Conservation (phyloP, 2,888 invertebrate genomes). For the Galerucella pusilla region DNA sequence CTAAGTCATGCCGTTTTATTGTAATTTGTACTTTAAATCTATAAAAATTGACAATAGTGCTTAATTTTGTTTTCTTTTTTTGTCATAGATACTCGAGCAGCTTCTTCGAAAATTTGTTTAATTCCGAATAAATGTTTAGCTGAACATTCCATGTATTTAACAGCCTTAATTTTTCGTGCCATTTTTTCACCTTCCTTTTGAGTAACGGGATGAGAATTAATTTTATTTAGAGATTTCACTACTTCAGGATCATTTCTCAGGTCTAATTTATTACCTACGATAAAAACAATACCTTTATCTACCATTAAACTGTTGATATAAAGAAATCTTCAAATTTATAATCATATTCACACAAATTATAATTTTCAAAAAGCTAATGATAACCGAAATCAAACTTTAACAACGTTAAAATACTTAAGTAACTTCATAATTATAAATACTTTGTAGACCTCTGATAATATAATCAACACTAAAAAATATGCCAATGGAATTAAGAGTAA, state of each 20-base stretch:
- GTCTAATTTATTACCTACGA: slow-evolving; percentile 72
- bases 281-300: not conserved
- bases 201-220: slow-evolving; percentile 68
- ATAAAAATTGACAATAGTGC: slow-evolving; percentile 30
- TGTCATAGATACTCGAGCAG: slow-evolving; percentile 62
- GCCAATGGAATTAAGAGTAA: no score
- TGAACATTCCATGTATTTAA: slow-evolving; percentile 72
- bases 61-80: slow-evolving; percentile 34
- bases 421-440: no score
- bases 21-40: not conserved
- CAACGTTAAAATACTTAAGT: no score
- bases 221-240: slow-evolving; percentile 63
- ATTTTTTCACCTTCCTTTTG: slow-evolving; percentile 68
- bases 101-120: slow-evolving; percentile 71
- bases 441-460: no score
- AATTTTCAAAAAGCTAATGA: no score
- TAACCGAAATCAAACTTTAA: no score
- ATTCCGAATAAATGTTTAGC: slow-evolving; percentile 73
- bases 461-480: no score
- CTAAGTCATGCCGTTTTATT: no score
- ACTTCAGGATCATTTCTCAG: slow-evolving; percentile 63
- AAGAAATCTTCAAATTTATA: no score
- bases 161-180: slow-evolving; percentile 71
- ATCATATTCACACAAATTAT: no score
- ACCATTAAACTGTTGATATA: not conserved